Evolutionary conservation across 2,888 invertebrate species (phyloP).

Genomic region (Epirrita christyi): DNA sequence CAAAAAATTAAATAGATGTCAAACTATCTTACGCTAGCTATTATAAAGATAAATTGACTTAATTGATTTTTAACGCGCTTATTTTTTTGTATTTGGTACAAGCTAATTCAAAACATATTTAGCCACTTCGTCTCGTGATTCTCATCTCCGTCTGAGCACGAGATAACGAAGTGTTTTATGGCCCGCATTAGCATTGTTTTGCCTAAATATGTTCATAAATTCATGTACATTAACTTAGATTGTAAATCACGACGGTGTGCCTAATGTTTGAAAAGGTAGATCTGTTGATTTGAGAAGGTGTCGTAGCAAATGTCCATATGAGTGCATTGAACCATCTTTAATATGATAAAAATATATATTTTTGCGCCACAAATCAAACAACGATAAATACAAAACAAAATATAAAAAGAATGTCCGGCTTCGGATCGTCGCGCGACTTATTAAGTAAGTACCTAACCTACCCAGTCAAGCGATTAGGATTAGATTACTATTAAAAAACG

Average conservation of each 20-base stretch:
- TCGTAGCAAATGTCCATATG: constrained; percentile 2
- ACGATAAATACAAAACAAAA: no score
- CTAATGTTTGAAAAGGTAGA: constrained; percentile 26
- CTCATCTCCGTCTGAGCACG: constrained; percentile 26
- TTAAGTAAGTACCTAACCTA: no score
- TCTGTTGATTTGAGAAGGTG: constrained; percentile 21
- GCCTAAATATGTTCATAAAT: constrained; percentile 35
- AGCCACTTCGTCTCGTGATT: constrained; percentile 23
- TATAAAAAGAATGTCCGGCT: no score
- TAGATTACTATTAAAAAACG: no score
- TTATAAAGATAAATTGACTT: no score
- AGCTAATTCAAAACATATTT: constrained; percentile 31
- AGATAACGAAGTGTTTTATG: constrained; percentile 35
- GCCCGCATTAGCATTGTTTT: constrained; percentile 33
- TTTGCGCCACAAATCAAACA: no score
- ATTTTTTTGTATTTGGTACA: constrained; percentile 21
- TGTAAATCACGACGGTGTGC: constrained; percentile 24
- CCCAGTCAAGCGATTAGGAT: no score
- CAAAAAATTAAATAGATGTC: no score
- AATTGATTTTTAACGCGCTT: no score
- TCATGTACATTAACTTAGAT: constrained; percentile 33
- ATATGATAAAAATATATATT: no score
- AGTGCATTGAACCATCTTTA: neutral
- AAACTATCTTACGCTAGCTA: no score
- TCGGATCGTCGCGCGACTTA: no score